Base-by-base conservation (phyloP, 2,113 vertebrate genomes). In the Turdus rufiventris region DNA sequence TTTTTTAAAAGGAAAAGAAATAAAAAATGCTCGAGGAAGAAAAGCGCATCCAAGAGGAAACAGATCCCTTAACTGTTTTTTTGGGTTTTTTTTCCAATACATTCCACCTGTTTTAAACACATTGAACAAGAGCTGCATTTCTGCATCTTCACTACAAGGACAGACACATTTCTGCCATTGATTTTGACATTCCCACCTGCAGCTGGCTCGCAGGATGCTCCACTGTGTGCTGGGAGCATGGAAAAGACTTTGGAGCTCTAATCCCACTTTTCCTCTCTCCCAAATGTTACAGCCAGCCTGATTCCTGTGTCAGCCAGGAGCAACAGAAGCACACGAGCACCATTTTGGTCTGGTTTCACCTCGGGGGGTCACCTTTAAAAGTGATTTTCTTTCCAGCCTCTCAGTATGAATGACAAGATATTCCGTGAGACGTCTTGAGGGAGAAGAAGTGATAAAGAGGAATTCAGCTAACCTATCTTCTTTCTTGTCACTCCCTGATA, bases 111-210 rank as follows among this genome's bases (percentile, higher is more conserved):
- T 9, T 80, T 56, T 4, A 53, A 93, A n/a, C 45, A 47, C 6
- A 1, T 1, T 38, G 62, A 5, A 6, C 19, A 24, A 26, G 28
- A 43, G 9, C 1, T 75, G 13, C 18, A 6, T 31, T 78, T 72
- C 65, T 34, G 0, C 5, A 4, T 38, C 23, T 43, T 1, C 1
- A 0, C 5, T 3, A 5, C 1, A 1, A 7, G 17, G 17, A 9
- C 17, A 33, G 1, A 18, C 3, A 23, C 7, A 28, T 1, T 29
- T 50, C 48, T 53, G 43, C 36, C 38, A 2, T 0, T 14, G 23
- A 60, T 15, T 43, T 36, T 0, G 0, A 13, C 14, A 25, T 26
- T 51, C 43, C 5, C 48, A 68, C 62, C 47, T n/a, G 1, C 40
- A 47, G 54, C 45, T 18, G 62, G 17, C 14, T 23, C 70, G 3